Conservation (phyloP, 2,113 vertebrate species). For the Pogonocichla stellata region DNA sequence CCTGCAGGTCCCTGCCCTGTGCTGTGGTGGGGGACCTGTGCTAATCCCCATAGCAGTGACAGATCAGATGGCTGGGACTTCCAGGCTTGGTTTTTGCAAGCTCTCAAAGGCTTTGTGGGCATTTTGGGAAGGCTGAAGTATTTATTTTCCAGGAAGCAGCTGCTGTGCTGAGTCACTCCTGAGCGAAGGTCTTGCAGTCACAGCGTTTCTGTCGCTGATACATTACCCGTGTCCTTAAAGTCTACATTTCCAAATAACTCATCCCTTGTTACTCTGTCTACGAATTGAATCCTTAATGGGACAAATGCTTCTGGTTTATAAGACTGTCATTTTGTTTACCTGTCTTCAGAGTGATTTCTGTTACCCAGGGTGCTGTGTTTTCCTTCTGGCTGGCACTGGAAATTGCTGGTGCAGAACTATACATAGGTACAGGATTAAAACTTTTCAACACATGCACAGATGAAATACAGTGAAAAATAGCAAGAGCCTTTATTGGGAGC, state of each 20-base stretch:
- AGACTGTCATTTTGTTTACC: neutral
- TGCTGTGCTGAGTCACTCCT: conserved; percentile 21
- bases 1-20: fast-evolving
- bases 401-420: neutral
- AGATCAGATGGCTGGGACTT: neutral
- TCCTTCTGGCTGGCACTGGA: neutral
- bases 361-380: neutral
- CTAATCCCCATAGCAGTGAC: neutral
- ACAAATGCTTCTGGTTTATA: neutral
- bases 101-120: neutral
- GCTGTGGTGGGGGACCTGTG: fast-evolving
- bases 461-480: neutral
- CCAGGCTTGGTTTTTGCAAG: neutral
- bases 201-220: neutral
- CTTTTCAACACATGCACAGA: neutral
- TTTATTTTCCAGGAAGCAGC: conserved; percentile 29
- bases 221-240: neutral
- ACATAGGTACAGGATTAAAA: neutral
- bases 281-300: neutral
- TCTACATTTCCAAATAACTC: neutral
- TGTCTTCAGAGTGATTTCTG: neutral
- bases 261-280: neutral
- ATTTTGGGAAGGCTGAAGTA: neutral
- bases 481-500: neutral
- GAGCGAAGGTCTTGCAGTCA: neutral